Evolutionary conservation across 2,888 invertebrate species (phyloP).

Genomic region (Scaptomyza cyrtandrae): DNA sequence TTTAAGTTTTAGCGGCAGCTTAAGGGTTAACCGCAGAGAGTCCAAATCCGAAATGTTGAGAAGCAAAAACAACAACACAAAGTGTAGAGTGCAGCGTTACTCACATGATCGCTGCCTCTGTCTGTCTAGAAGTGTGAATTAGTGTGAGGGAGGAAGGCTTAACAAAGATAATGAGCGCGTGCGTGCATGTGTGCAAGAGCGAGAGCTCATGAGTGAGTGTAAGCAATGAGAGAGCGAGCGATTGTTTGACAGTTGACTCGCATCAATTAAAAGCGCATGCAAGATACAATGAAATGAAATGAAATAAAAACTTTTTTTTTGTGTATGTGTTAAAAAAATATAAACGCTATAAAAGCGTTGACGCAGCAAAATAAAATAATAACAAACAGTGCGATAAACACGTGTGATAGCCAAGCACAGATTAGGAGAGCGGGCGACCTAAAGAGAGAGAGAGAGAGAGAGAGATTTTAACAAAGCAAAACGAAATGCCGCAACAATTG

Average conservation of each 20-base stretch:
- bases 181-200: conserved; percentile 1
- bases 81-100: background rate
- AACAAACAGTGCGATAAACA: conserved; percentile 58
- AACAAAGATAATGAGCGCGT: background rate
- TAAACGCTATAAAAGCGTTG: background rate
- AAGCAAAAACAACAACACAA: background rate
- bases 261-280: conserved; percentile 1
- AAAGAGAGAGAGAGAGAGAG: conserved; percentile 9
- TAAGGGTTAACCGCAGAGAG: background rate
- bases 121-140: background rate
- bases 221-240: background rate
- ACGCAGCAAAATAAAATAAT: conserved; percentile 18
- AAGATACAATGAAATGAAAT: background rate
- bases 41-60: background rate
- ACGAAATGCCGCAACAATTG: conserved; percentile 54
- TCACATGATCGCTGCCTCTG: conserved; percentile 1
- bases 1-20: background rate
- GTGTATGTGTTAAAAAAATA: background rate
- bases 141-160: background rate
- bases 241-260: background rate
- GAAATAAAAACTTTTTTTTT: background rate
- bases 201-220: background rate
- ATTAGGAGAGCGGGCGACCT: background rate
- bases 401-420: conserved; percentile 27
- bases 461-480: conserved; percentile 8